Evolutionary conservation across 2,797 vertebrate species (phyloP).

Genomic region (Etheostoma perlongum): DNA sequence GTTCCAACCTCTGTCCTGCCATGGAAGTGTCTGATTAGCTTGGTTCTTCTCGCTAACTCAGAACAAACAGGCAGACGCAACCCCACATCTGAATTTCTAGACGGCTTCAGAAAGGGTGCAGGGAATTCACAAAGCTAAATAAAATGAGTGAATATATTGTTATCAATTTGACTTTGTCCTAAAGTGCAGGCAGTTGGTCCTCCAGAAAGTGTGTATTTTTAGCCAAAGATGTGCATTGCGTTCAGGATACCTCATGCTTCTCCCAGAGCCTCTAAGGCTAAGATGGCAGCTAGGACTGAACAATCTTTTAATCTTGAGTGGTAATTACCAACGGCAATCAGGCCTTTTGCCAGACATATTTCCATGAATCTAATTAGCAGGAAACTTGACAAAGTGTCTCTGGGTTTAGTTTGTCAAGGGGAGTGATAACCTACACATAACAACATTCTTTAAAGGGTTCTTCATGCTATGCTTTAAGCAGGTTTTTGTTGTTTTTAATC

Average conservation of each 20-base stretch:
- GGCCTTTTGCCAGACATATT: constrained; percentile 85
- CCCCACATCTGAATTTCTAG: not conserved
- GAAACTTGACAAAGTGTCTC: constrained; percentile 83
- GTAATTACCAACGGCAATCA: constrained; percentile 88
- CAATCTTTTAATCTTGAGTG: constrained; percentile 81
- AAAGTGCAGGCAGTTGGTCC: not conserved
- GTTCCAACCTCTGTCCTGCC: too few relatives aligned
- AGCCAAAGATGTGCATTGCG: not conserved
- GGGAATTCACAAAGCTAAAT: not conserved
- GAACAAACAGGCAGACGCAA: not conserved
- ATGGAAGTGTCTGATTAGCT: not conserved
- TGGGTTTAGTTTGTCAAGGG: constrained; percentile 48
- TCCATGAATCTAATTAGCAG: constrained; percentile 89
- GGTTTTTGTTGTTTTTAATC: not conserved
- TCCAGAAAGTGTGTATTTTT: not conserved
- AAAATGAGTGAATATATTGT: not conserved
- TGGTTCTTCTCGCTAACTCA: not conserved
- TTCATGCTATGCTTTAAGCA: not conserved
- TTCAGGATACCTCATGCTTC: not conserved
- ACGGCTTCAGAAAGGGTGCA: not conserved
- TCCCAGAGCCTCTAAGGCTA: constrained; percentile 8
- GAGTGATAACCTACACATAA: constrained; percentile 23
- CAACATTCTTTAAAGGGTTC: not conserved
- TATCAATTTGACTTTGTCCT: not conserved
- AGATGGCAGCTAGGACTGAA: constrained; percentile 63